Base-by-base conservation (phyloP, 2,113 vertebrate species). In the Epinephelus moara region DNA sequence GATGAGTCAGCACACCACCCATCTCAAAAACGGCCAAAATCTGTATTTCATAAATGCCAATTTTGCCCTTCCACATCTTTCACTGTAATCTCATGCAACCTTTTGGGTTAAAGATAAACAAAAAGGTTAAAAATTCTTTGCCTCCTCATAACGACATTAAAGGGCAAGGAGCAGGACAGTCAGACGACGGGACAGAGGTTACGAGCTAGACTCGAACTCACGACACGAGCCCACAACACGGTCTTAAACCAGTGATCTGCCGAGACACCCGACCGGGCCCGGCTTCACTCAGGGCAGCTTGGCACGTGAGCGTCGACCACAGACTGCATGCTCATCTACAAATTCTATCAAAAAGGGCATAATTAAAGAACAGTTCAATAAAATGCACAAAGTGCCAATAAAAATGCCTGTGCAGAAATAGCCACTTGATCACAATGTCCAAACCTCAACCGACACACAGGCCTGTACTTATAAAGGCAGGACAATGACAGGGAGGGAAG, bases 291-390 rank as follows among this genome's bases (percentile, higher is more conserved):
- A 4, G 4, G 4, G n/a, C 70, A 64, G 56, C 57, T 70, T 52
- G 71, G 82, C 47, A 23, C 12, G 21, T 7, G 66, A 75, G 49
- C 5, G 0, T 25, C 7, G 2, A 80, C 88, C 86, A 11, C 86
- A 80, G 84, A n/a, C 71, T 47, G 81, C 62, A 57, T 17, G 76
- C 30, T 66, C 30, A 30, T 87, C 68, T 70, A 77, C 66, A 80
- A 70, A 69, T 27, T 81, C 66, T 69, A 88, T 83, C 72, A 85
- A 68, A 84, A 84, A 81, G 27, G 69, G 62, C 64, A 55, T 83
- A 78, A 89, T 90, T 88, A 90, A 90, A 88, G 81, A 87, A 90
- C 72, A 85, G 73, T 80, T 90, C 70, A 63, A 86, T 89, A 45
- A 90, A 79, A 85, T 33, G 47, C 1, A 70, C 8, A 82, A 76